Evolutionary conservation across 2,888 invertebrate species (phyloP), one percentile per base, ranked within the genome.

Genomic region (Catocala nupta): DNA sequence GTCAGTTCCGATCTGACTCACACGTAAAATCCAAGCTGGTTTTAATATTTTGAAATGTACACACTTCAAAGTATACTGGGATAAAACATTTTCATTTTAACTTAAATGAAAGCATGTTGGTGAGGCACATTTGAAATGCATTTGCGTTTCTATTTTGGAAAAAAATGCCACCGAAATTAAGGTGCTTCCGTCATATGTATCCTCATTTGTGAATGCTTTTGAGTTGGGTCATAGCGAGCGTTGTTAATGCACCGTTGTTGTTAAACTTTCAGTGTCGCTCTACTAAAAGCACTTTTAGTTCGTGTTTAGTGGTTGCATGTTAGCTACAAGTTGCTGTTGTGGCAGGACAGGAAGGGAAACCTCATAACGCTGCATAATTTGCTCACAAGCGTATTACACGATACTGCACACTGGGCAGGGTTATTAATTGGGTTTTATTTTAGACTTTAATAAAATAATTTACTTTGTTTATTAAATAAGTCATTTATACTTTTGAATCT

Each of bases 271-370:
- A 47, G 16, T 16, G 45, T 12, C 12, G 8, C 5, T 45, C 8
- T 12, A 12, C 45, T 12, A 7, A 5, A 12, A 13, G 45, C 9
- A 5, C 50, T 69, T 52, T 55, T 53, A 16, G 43, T 11, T 53
- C 55, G 13, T 25, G 36, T n/a, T 11, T 47, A 52, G 54, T 49
- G 11, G 34, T 74, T 53, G 64, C 64, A 65, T 67, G 71, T 34
- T 25, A 49, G 52, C 61, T 45, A 59, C 64, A 60, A 52, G 62
- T 67, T 49, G 48, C 7, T 54, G 10, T 44, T 16, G 12, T 43
- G 55, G 42, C 59, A 70, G 53, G 63, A 48, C 59, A 64, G 71
- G 62, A 70, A 66, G 65, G 51, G 5, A 57, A 63, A 43, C 33
- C 58, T 53, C 52, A 59, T 59, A 65, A 54, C n/a, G 13, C 1